Base-by-base conservation (phyloP, 2,888 invertebrate species). In the Mythimna pallens region DNA sequence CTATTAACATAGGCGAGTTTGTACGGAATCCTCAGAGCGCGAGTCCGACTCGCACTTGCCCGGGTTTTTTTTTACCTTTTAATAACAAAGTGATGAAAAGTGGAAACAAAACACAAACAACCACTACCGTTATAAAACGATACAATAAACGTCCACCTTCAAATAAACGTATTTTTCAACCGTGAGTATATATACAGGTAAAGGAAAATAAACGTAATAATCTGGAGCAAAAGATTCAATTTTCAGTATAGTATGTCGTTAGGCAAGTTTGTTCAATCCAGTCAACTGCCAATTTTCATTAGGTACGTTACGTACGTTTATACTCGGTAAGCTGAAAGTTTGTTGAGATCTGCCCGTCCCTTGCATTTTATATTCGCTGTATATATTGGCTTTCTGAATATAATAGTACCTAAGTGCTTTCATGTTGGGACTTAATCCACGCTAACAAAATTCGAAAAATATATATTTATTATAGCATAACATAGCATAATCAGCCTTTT, bases 211-310 rank as follows among this genome's bases (percentile, higher is more conserved):
- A 1, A 73, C 73, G 61, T 63, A 61, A 83, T 78, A 70, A 71
- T 71, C 70, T 73, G 58, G 0, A 3, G 65, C 73, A 67, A 64
- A 84, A 81, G 79, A 76, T 79, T 76, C 78, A 84, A 70, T 85
- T 76, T 82, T 36, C 55, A 71, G 61, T 73, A 69, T 43, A 66
- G 40, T n/a, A 69, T 65, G 65, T 67, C 81, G 79, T 80, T 86
- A 84, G 86, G 79, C 83, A 90, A 91, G 90, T 91, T 91, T 87
- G 90, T 91, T 91, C 93, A 92, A 93, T 92, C 92, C 92, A 93
- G 88, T 92, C 91, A 91, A 86, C 94, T 94, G 95, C 91, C 95
- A 94, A 94, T 96, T 94, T 94, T 95, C 95, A 96, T 96, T 95
- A 95, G 86, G 86, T 84, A 84, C 88, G 90, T 75, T 63, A 91